Base-by-base conservation (phyloP, 2,113 vertebrate species). In the Spizaetus ornatus region DNA sequence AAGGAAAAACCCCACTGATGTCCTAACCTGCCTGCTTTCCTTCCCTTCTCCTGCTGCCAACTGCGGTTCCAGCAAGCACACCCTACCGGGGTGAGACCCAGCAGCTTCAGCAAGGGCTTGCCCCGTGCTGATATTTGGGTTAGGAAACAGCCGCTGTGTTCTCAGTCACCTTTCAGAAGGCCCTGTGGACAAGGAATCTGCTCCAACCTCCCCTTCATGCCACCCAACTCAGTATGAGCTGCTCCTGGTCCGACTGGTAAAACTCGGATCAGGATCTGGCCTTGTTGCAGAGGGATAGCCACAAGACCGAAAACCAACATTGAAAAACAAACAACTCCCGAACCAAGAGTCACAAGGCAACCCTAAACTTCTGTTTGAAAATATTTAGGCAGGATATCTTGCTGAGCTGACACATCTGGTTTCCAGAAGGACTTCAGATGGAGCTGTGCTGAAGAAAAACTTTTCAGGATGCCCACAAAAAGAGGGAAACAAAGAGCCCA, bases 401-500 rank as follows among this genome's bases (percentile, higher is more conserved):
- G 87, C 82, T 94, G 94, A 95, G 85, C 45, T 66, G 90, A 91
- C 80, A 91, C 96, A 97, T 94, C 93, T 97, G 93, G 96, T 79
- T 88, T 94, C 94, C 96, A 97, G 96, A 96, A 95, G 73, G 86
- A 79, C 53, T 90, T 84, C 42, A 76, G 86, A 89, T 91, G 74
- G 18, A 96, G 62, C 47, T 74, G 45, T 31, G 18, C 85, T 48
- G 71, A 79, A 72, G 48, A 91, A 92, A 81, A 91, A 58, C 62
- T 85, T 82, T 72, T 77, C 81, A 74, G 47, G 59, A 88, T 67
- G 62, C 27, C 52, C 78, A 87, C 0, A 0, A 58, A 48, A 72
- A 96, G 58, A 74, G 34, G 56, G 63, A 89, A 81, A 66, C 0
- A 0, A 63, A 40, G n/a, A 94, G 45, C 43, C 65, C 83, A 38